phyloP scores from a whole-genome alignment of 1,140 invertebrate species.

The Archivesica marissinica region DNA sequence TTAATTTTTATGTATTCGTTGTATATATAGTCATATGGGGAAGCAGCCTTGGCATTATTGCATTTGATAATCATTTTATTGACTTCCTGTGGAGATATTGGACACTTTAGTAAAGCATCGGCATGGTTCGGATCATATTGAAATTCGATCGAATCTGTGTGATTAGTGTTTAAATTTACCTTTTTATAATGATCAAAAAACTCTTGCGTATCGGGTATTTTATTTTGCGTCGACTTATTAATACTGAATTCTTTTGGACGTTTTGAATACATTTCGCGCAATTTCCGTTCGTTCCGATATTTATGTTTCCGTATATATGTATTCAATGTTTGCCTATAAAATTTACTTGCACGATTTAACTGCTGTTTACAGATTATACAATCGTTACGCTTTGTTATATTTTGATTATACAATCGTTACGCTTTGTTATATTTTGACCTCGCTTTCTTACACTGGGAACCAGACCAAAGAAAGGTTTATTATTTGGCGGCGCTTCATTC shows the following conservation, averaged over 20 bases:
- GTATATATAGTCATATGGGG: background rate
- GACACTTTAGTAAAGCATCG: background rate
- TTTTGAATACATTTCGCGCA: background rate
- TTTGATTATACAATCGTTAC: background rate
- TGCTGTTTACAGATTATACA: background rate
- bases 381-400: background rate
- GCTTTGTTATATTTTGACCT: background rate
- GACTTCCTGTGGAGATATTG: background rate
- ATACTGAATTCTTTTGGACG: background rate
- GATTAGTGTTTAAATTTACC: background rate
- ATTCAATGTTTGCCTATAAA: slow-evolving; percentile 4
- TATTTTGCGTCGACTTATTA: background rate
- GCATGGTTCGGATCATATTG: background rate
- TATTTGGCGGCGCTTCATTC: too few species aligned
- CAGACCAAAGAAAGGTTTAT: background rate
- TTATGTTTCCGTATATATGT: background rate
- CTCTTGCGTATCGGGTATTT: background rate
- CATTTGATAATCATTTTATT: background rate
- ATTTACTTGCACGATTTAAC: background rate
- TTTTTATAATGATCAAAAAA: background rate
- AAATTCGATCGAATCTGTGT: background rate
- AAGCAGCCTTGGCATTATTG: background rate
- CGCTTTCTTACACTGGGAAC: background rate
- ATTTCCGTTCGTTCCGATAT: background rate
- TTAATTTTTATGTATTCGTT: too few species aligned